phyloP scores from a whole-genome alignment of 1,140 invertebrate species.

The Thaumatotibia leucotreta region DNA sequence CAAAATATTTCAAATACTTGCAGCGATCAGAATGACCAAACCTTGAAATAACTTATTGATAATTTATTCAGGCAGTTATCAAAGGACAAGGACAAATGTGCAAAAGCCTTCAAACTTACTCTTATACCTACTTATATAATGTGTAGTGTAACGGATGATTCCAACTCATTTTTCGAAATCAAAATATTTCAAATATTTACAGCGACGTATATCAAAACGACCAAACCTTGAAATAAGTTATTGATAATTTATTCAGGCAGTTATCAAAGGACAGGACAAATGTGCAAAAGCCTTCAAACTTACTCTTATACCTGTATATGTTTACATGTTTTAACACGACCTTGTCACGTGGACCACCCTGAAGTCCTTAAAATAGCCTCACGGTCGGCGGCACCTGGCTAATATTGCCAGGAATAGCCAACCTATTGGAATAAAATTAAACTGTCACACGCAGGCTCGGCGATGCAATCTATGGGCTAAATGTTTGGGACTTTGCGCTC shows the following conservation, averaged over 20 bases:
- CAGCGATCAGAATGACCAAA: too few species aligned
- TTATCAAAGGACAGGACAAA: not conserved
- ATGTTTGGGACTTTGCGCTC: not conserved
- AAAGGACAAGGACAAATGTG: not conserved
- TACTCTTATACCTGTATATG: not conserved
- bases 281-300: not conserved
- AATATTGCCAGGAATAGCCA: constrained; percentile 7
- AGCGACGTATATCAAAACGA: too few species aligned
- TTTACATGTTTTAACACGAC: not conserved
- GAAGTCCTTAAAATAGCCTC: constrained; percentile 1
- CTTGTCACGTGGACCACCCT: not conserved
- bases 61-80: too few species aligned
- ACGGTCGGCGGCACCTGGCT: not conserved
- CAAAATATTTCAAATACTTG: too few species aligned
- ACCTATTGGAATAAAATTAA: constrained; percentile 12
- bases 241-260: too few species aligned
- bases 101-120: too few species aligned
- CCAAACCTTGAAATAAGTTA: too few species aligned
- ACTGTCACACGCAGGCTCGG: constrained; percentile 7
- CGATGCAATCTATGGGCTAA: not conserved
- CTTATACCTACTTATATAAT: too few species aligned
- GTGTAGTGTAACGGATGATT: too few species aligned
- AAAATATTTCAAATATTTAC: too few species aligned
- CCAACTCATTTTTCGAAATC: too few species aligned
- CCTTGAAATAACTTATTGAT: too few species aligned